Evolutionary conservation across 2,113 vertebrate genomes (phyloP).

Genomic region (Leucopsar rothschildi): DNA sequence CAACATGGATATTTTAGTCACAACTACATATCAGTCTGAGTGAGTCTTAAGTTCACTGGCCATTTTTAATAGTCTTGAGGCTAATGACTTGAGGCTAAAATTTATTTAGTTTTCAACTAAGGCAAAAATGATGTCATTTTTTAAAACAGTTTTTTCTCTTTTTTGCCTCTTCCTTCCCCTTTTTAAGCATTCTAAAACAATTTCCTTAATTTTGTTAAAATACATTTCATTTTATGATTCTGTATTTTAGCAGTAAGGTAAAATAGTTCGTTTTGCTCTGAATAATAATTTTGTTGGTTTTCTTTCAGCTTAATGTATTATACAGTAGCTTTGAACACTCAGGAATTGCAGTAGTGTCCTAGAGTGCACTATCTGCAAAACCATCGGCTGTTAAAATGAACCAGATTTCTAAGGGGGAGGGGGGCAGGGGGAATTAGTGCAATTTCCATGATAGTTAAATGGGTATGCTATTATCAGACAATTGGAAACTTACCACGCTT

Average conservation of each 20-base stretch:
- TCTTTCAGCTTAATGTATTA: conserved; percentile 3
- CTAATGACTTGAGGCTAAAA: background rate
- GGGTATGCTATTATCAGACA: conserved; percentile 33
- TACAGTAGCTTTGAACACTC: conserved; percentile 50
- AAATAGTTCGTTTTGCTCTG: background rate
- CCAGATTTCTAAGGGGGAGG: conserved; percentile 15
- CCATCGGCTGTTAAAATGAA: conserved; percentile 29
- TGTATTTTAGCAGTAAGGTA: background rate
- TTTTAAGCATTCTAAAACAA: background rate
- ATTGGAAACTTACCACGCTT: conserved; percentile 43
- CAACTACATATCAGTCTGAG: background rate
- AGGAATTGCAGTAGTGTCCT: conserved; percentile 41
- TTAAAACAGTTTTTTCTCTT: background rate
- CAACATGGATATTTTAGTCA: background rate
- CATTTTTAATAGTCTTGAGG: background rate
- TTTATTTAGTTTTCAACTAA: background rate
- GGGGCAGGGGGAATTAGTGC: conserved; percentile 17
- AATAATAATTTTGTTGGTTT: conserved; percentile 11
- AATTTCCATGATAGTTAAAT: conserved; percentile 18
- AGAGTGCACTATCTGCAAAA: conserved; percentile 23
- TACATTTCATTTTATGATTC: background rate
- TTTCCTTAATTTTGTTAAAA: background rate
- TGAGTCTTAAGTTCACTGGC: background rate
- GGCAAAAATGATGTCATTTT: background rate
- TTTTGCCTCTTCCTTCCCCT: accelerated